These are phyloP conservation scores for Drosophila ananassae DNA, from an alignment of 1,140 invertebrate genomes.

Conservation along the genomic window DNA sequence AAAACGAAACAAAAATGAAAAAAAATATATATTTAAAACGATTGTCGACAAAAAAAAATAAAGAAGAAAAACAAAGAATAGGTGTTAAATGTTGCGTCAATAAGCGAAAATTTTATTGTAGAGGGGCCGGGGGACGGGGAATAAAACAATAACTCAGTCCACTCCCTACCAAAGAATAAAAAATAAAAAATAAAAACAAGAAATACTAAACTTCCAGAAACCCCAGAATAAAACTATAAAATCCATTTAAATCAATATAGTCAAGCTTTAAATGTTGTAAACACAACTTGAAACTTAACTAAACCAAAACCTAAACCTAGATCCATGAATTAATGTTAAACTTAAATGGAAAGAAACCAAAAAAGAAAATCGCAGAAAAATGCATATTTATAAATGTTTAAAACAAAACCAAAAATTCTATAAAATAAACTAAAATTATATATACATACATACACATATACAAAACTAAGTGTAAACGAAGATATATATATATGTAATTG, in stretches of 20 bases:
- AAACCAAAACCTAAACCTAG: slow-evolving; percentile 23
- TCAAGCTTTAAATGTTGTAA: slow-evolving; percentile 79
- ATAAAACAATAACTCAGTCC: slow-evolving; percentile 30
- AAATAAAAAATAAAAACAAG: slow-evolving; percentile 7
- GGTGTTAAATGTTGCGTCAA: slow-evolving; percentile 74
- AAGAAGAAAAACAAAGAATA: slow-evolving; percentile 20
- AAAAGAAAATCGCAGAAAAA: slow-evolving; percentile 18
- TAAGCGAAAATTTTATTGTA: slow-evolving; percentile 63
- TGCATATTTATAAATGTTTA: slow-evolving; percentile 78
- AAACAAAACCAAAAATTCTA: slow-evolving; percentile 65
- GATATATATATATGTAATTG: slow-evolving; percentile 45
- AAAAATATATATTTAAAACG: background rate
- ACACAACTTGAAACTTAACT: slow-evolving; percentile 40
- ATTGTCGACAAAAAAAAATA: slow-evolving; percentile 11
- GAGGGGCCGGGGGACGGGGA: slow-evolving; percentile 17
- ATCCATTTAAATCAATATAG: slow-evolving; percentile 49
- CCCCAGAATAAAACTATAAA: slow-evolving; percentile 14
- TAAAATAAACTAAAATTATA: slow-evolving; percentile 35
- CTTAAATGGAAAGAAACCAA: slow-evolving; percentile 15
- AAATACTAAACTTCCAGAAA: slow-evolving; percentile 16
- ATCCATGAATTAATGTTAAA: slow-evolving; percentile 65
- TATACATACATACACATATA: slow-evolving; percentile 26
- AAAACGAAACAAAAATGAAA: background rate
- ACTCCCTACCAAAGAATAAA: slow-evolving; percentile 7
- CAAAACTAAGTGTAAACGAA: slow-evolving; percentile 11